phyloP scores from a whole-genome alignment of 2,797 vertebrate genomes.

The Thripadectes ignobilis region DNA sequence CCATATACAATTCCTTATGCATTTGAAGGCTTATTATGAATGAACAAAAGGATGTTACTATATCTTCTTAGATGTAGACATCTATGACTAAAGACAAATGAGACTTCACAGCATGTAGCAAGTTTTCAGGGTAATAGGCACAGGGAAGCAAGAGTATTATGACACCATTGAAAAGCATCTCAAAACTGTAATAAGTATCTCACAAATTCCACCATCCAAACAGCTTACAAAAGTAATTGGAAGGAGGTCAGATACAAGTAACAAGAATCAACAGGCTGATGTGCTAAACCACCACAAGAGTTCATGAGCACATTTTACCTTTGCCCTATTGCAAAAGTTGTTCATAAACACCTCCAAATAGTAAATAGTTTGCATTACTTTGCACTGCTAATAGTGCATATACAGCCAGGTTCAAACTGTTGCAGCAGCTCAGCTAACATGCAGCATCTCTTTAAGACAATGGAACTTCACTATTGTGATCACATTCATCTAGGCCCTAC shows the following conservation, averaged over 20 bases:
- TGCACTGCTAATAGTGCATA: not conserved
- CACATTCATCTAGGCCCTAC: not conserved
- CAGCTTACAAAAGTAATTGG: not conserved
- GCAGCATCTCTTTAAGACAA: not conserved
- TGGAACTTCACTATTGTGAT: rapidly evolving
- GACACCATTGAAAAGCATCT: not conserved
- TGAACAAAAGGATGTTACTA: not conserved
- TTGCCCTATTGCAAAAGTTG: not conserved
- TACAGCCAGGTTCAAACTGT: not conserved
- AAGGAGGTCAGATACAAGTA: not conserved
- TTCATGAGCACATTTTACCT: not conserved
- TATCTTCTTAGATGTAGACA: rapidly evolving
- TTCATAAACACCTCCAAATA: not conserved
- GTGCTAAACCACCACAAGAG: not conserved
- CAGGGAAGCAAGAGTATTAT: not conserved
- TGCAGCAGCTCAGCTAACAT: not conserved
- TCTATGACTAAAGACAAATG: not conserved
- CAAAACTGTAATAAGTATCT: not conserved
- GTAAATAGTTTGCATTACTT: not conserved
- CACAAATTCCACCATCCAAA: not conserved
- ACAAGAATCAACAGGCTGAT: not conserved
- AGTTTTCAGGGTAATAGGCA: not conserved
- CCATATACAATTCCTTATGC: not conserved
- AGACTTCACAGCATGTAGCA: not conserved
- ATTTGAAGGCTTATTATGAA: not conserved